A percentile compares a stretch with the other conserved stretches of the same genome.
Evolutionary conservation across 2,113 vertebrate species (phyloP).

Genomic region (Astur gentilis): DNA sequence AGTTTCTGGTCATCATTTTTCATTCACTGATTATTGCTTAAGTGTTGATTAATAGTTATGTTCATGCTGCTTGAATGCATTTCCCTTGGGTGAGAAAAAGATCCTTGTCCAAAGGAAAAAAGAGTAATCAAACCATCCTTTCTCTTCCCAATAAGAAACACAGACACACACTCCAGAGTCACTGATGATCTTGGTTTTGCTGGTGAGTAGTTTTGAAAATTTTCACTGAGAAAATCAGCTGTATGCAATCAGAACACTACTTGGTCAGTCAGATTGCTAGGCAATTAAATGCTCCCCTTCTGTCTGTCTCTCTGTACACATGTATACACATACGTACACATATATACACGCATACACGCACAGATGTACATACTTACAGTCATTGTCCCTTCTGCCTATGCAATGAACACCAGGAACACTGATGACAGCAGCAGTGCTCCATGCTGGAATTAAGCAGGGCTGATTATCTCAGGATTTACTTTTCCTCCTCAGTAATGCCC

Average conservation of each 20-base stretch:
- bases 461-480: conserved; percentile 66
- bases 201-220: conserved; percentile 51
- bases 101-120: conserved; percentile 49
- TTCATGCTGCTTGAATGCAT: conserved; percentile 73
- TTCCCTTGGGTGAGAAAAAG: conserved; percentile 73
- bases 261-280: conserved; percentile 58
- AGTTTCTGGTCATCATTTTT: conserved; percentile 74
- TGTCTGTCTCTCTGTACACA: neutral
- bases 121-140: conserved; percentile 69
- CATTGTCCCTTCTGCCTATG: neutral
- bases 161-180: conserved; percentile 46
- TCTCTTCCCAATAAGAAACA: conserved; percentile 47
- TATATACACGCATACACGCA: neutral
- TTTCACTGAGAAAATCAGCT: conserved; percentile 66
- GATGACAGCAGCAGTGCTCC: neutral
- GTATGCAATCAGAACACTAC: conserved; percentile 65
- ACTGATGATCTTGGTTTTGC: conserved; percentile 55
- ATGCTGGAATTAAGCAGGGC: conserved; percentile 34
- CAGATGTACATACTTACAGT: neutral
- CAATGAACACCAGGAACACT: neutral
- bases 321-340: neutral
- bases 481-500: conserved; percentile 45
- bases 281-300: conserved; percentile 56
- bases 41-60: conserved; percentile 79
- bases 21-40: conserved; percentile 76